Evolutionary conservation across 2,888 invertebrate genomes (phyloP), one percentile per base, ranked within the genome.

Genomic region (Myopa tessellatipennis): DNA sequence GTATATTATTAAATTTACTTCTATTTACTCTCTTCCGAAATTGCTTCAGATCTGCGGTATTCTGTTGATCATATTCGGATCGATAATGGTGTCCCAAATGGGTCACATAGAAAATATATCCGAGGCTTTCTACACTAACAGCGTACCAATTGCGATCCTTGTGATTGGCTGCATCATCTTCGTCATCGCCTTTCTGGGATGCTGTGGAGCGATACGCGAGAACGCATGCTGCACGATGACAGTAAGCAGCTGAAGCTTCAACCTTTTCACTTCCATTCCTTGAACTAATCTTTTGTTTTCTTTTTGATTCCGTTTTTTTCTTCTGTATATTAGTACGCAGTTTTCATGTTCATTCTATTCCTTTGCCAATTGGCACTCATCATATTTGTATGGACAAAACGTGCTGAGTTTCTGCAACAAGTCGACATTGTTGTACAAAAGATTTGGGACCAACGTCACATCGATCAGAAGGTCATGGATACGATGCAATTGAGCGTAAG

Each of bases 201-300:
- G 97, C 90, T 96, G 96, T 86, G 96, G 97, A 52, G 96, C 97
- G 14, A 93, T 95, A 82, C 92, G 94, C 81, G 96, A 97, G 89
- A 95, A 94, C 86, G 93, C 95, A 86, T 96, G 95, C 90, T 95
- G 96, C 92, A 92, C 95, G 73, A 92, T 95, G 87, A 94, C 94
- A 85, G 95, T 96, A 90, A 91, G 92, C 80, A 18, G 4, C 26
- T 5, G 5, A 10, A 26, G 4, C 55, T 4, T 26, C 26, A 26
- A 26, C 26, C 26, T 26, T 26, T 26, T 26, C 26, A 26, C 26
- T 26, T 26, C 26, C 26, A 26, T 26, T 26, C 26, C 26, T 1
- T 26, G 26, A 26, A 26, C 26, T 8, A 55, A n/a, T 55, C n/a
- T 4, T 12, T 55, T n/a, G 55, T n/a, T 16, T n/a, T 36, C 34